Evolutionary conservation across 2,797 vertebrate genomes (phyloP).

Genomic region (Mus caroli): DNA sequence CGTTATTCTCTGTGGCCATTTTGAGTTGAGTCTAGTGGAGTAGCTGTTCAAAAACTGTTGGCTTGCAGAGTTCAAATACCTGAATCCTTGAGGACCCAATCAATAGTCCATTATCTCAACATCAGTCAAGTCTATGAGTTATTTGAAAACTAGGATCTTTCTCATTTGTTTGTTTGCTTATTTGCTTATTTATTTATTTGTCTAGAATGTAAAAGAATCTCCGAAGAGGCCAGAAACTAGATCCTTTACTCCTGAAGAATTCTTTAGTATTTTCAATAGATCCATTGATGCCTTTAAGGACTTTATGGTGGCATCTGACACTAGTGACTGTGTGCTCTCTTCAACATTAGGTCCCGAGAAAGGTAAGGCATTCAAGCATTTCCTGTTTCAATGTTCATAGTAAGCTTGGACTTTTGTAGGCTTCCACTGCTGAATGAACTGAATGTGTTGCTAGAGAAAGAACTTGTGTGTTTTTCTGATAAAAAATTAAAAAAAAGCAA

Average conservation of each 20-base stretch:
- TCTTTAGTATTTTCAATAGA: constrained; percentile 90
- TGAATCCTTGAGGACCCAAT: constrained; percentile 19
- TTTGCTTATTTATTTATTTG: not conserved
- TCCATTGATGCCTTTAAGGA: constrained; percentile 90
- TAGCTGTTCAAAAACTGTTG: not conserved
- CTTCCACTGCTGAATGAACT: constrained; percentile 32
- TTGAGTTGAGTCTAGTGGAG: not conserved
- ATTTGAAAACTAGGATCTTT: constrained; percentile 68
- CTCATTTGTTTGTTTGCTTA: not conserved
- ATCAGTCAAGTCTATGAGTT: constrained; percentile 10
- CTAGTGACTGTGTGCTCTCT: constrained; percentile 87
- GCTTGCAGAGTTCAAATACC: constrained; percentile 16
- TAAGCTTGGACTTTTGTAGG: constrained; percentile 6
- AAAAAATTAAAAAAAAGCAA: not conserved
- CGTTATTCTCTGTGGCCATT: not conserved
- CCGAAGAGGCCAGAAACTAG: constrained; percentile 85
- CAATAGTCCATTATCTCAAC: not conserved
- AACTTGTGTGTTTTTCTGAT: not conserved
- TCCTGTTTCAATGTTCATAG: constrained; percentile 12
- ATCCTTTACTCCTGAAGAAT: constrained; percentile 87
- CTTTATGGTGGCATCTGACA: constrained; percentile 85
- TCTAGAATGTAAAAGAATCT: constrained; percentile 88
- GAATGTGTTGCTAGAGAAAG: constrained; percentile 35
- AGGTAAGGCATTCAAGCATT: constrained; percentile 84
- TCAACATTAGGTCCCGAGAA: constrained; percentile 87